Evolutionary conservation across 2,888 invertebrate species (phyloP), one percentile per base, ranked within the genome.

Genomic region (Phlogophora meticulosa): DNA sequence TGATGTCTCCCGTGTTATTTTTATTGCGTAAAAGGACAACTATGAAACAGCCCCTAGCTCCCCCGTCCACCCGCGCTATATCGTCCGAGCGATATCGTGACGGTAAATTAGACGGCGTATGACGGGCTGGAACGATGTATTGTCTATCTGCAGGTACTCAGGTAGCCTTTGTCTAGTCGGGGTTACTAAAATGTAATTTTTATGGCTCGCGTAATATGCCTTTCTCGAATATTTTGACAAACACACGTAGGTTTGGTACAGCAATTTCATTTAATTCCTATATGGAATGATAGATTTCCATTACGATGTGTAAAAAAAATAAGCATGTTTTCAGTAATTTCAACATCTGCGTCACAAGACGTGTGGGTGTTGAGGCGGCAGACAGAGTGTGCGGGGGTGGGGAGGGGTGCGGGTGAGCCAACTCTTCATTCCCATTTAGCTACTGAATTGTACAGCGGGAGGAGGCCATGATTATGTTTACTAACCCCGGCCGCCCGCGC

Each of bases 341-440:
- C 78, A 86, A 84, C 82, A 86, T 84, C 78, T 85, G 87, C 89
- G 90, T 89, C 88, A 88, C 87, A 92, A 93, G 93, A 91, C 85
- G 89, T 89, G 92, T 92, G 91, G 92, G 91, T 84, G 89, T 86
- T 80, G 84, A 85, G 89, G 88, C 83, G 89, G 88, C 84, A 88
- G 89, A 88, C 88, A 85, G 84, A 82, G 84, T 55, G 80, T 57
- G 81, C 77, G 87, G 88, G 88, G 87, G 87, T 87, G 89, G 84
- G 89, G 78, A 72, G 85, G 90, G 88, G 86, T 85, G 84, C 86
- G 87, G 84, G 87, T 77, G 87, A 88, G 90, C 88, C 87, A 89
- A 92, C 92, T 93, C 93, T 94, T 94, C 93, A 93, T 93, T 94
- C 92, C 92, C 91, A 93, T 94, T 94, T 94, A 94, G 93, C 93